A percentile compares a stretch with the other conserved stretches of the same genome.
Evolutionary conservation across 2,888 invertebrate species (phyloP).

Genomic region (Pseudococcus jackbeardsleyi): DNA sequence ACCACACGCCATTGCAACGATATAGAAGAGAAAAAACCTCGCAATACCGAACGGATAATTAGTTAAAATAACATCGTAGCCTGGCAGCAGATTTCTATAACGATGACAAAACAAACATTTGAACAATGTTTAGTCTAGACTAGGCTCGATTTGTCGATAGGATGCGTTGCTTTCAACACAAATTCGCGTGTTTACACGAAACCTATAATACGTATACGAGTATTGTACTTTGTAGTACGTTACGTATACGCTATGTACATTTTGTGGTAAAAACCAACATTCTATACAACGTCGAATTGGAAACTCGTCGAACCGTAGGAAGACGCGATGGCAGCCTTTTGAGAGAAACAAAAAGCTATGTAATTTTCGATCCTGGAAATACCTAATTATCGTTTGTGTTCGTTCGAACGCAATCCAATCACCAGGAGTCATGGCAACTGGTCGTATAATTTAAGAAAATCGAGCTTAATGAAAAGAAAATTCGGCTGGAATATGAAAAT

Average conservation of each 20-base stretch:
- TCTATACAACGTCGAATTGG: not conserved
- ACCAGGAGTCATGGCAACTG: constrained; percentile 20
- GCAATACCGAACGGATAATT: constrained; percentile 13
- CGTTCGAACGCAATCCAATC: not conserved
- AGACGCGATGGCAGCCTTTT: not conserved
- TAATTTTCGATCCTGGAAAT: not conserved
- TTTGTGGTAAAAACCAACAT: constrained; percentile 1
- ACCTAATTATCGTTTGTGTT: not conserved
- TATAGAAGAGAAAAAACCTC: not conserved
- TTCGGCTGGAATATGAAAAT: constrained; percentile 27
- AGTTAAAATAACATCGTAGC: constrained; percentile 17
- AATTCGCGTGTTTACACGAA: constrained; percentile 18
- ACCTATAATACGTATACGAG: not conserved
- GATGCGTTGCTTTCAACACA: not conserved
- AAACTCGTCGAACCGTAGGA: not conserved
- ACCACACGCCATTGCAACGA: not conserved
- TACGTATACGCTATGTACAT: not conserved
- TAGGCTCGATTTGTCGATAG: constrained; percentile 15
- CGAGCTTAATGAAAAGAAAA: constrained; percentile 29
- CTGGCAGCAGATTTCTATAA: constrained; percentile 25
- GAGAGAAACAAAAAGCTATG: not conserved
- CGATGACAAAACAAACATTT: constrained; percentile 38
- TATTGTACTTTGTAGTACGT: not conserved
- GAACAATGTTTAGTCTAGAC: constrained; percentile 37
- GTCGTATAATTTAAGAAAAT: constrained; percentile 30